phyloP scores from a whole-genome alignment of 2,797 vertebrate genomes.

The Anomalospiza imberbis region DNA sequence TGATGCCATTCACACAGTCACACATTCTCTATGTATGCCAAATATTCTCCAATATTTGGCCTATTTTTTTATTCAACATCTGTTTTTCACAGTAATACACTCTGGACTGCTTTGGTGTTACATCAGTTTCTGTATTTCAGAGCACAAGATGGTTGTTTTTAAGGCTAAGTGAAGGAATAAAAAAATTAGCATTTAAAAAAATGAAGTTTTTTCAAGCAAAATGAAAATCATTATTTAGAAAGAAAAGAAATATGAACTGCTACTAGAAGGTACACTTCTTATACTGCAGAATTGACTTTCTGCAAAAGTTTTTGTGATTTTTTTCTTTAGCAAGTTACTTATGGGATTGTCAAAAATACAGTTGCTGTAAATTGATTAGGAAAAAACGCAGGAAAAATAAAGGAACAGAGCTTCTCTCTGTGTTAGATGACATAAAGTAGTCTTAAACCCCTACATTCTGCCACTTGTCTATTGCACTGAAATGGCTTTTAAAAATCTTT shows the following conservation, averaged over 20 bases:
- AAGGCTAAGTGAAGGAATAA: background rate
- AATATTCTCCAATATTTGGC: too few species aligned
- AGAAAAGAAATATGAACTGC: background rate
- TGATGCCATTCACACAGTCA: background rate
- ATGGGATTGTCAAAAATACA: background rate
- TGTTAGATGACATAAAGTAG: background rate
- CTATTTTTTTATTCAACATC: background rate
- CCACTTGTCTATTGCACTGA: background rate
- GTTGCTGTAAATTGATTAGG: background rate
- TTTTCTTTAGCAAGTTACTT: background rate
- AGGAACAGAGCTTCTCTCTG: background rate
- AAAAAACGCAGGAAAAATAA: background rate
- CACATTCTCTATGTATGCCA: too few species aligned
- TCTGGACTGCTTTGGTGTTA: background rate
- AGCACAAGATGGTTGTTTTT: background rate
- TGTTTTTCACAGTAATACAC: background rate
- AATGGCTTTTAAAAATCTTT: background rate
- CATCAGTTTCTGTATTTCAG: background rate
- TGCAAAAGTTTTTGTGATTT: background rate
- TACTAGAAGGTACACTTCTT: background rate
- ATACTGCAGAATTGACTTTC: background rate
- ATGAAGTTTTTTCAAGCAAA: background rate
- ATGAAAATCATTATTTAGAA: background rate
- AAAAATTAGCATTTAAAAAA: background rate
- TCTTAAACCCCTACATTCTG: background rate